phyloP scores from a whole-genome alignment of 2,113 vertebrate species.

The Fukomys damarensis region DNA sequence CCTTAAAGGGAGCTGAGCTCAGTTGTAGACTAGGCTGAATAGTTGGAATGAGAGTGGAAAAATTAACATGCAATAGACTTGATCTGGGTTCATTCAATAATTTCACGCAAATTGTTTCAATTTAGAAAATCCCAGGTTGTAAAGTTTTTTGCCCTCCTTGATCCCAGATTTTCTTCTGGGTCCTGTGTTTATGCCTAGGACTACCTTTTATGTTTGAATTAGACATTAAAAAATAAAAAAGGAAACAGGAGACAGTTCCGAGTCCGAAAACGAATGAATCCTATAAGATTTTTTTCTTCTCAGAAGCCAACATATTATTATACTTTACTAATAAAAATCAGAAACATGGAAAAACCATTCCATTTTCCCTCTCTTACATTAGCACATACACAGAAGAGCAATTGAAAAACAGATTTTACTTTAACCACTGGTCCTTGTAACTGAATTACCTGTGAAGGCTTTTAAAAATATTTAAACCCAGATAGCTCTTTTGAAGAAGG shows the following conservation, averaged over 20 bases:
- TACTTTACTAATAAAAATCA: not conserved
- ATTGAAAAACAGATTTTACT: not conserved
- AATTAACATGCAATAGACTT: not conserved
- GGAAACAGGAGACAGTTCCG: not conserved
- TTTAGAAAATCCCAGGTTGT: not conserved
- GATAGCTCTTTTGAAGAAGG: not conserved
- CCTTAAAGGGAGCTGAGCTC: not conserved
- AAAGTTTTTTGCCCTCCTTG: not conserved
- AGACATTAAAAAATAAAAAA: not conserved
- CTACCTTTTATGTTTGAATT: not conserved
- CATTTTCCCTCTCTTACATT: not conserved
- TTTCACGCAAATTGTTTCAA: not conserved
- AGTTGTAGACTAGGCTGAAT: not conserved
- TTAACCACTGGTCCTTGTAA: not conserved
- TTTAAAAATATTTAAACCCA: not conserved
- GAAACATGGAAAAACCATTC: not conserved
- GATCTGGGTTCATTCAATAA: not conserved
- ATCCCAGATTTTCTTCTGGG: not conserved
- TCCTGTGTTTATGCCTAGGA: not conserved
- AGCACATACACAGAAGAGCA: constrained; percentile 2
- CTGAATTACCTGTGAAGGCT: not conserved
- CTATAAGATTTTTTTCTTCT: not conserved
- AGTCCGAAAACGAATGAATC: not conserved
- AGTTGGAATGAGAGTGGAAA: not conserved
- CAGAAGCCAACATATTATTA: not conserved